Percentiles rank a stretch among this genome's conserved stretches.
Evolutionary conservation across 2,113 vertebrate species (phyloP).

Genomic region (Epinephelus moara): DNA sequence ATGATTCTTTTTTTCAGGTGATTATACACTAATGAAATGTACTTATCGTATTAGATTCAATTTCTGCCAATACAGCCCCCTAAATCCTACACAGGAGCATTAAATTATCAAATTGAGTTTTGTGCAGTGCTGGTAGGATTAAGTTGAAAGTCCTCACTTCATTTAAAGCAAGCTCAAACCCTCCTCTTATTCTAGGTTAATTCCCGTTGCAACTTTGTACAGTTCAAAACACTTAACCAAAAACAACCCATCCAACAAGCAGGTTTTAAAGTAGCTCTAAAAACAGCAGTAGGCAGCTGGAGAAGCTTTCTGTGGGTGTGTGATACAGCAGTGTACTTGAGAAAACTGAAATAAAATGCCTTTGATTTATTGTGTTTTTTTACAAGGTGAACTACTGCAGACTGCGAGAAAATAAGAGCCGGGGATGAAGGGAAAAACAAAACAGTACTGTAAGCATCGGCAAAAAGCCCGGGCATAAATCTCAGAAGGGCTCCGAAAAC

Average conservation of each 20-base stretch:
- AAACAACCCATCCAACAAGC: neutral
- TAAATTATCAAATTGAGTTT: neutral
- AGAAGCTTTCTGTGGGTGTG: constrained; percentile 11
- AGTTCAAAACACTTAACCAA: neutral
- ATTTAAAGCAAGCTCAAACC: neutral
- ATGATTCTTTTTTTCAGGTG: no score
- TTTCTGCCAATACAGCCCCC: no score
- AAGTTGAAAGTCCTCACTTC: neutral
- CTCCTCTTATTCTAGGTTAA: neutral
- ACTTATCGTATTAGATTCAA: no score
- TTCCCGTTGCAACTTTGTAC: neutral
- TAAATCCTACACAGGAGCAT: no score
- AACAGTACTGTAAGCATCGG: neutral
- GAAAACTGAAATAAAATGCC: constrained; percentile 42
- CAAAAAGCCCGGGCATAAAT: constrained; percentile 30
- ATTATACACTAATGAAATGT: no score
- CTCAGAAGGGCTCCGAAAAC: constrained; percentile 32
- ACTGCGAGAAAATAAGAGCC: constrained; percentile 37
- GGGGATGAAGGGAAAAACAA: constrained; percentile 25
- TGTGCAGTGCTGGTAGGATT: neutral
- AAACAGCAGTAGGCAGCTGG: neutral
- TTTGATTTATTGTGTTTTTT: constrained; percentile 52
- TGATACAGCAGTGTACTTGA: constrained; percentile 11
- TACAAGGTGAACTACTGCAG: constrained; percentile 40
- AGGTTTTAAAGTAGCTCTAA: neutral